Evolutionary conservation across 2,113 vertebrate genomes (phyloP).

Genomic region (Labeo catla): DNA sequence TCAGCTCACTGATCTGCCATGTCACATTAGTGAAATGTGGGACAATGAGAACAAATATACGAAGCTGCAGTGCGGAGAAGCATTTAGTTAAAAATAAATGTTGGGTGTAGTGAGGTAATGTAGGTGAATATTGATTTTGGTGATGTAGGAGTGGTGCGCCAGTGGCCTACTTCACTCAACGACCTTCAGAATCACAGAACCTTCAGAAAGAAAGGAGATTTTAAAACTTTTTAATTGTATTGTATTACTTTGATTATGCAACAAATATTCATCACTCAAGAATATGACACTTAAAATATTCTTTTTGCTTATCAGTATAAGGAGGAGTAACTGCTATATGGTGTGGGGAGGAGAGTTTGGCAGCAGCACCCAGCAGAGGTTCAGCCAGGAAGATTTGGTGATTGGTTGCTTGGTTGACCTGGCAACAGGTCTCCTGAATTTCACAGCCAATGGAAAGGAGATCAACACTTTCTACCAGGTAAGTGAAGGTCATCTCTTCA

Average conservation of each 20-base stretch:
- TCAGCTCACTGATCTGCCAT: not conserved
- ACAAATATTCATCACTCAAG: not conserved
- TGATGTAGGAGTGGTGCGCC: not conserved
- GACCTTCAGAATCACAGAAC: not conserved
- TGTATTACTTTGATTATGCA: not conserved
- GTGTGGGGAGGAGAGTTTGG: conserved; percentile 93
- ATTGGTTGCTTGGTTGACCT: conserved; percentile 92
- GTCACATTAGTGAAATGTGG: not conserved
- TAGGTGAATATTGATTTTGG: not conserved
- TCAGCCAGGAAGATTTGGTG: conserved; percentile 89
- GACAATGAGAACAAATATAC: not conserved
- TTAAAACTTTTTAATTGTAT: too few species aligned
- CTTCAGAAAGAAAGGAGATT: too few species aligned
- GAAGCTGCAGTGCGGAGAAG: not conserved
- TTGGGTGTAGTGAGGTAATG: conserved; percentile 1
- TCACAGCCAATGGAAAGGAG: conserved; percentile 92
- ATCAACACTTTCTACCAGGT: conserved; percentile 97
- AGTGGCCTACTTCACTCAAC: not conserved
- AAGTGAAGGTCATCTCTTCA: conserved; percentile 24
- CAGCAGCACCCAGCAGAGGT: conserved; percentile 83
- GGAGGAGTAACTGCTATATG: conserved; percentile 95
- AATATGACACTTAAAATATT: not conserved
- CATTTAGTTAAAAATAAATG: conserved; percentile 3
- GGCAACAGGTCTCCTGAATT: conserved; percentile 94
- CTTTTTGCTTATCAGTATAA: conserved; percentile 77